phyloP scores from a whole-genome alignment of 2,113 vertebrate genomes.

The Harpagus bidentatus region DNA sequence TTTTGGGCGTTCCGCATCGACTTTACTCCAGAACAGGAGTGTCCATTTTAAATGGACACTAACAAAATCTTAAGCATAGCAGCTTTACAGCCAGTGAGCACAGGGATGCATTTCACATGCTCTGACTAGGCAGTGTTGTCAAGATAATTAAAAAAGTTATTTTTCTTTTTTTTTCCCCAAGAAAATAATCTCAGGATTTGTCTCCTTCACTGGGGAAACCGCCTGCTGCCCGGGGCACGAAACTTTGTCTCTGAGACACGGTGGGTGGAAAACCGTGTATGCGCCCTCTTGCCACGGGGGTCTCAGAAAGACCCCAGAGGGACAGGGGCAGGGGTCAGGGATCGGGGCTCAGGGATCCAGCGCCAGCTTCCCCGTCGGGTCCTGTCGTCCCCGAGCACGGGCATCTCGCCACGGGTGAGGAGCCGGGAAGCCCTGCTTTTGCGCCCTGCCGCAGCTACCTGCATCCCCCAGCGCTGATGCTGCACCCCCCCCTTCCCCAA shows the following conservation, averaged over 20 bases:
- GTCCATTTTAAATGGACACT: neutral
- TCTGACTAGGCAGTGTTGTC: neutral
- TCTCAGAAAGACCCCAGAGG: neutral
- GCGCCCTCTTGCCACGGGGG: too few species aligned
- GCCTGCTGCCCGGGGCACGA: neutral
- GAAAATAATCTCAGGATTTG: neutral
- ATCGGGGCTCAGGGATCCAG: neutral
- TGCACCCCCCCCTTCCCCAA: neutral
- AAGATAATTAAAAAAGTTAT: neutral
- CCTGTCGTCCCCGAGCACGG: neutral
- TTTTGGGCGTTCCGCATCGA: neutral
- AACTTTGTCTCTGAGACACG: neutral
- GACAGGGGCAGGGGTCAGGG: neutral
- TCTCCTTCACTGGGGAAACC: neutral
- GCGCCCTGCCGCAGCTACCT: neutral
- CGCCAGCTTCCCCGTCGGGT: rapidly evolving
- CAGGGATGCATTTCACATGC: neutral
- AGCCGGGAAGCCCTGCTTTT: neutral
- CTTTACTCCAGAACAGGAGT: neutral
- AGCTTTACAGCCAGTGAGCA: neutral
- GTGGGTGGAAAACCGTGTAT: neutral
- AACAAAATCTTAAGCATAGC: neutral
- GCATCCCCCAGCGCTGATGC: neutral
- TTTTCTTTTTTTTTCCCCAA: neutral
- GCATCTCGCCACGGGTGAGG: neutral